Base-by-base conservation (phyloP, 1,140 invertebrate species). In the Andrena cerasifolii region DNA sequence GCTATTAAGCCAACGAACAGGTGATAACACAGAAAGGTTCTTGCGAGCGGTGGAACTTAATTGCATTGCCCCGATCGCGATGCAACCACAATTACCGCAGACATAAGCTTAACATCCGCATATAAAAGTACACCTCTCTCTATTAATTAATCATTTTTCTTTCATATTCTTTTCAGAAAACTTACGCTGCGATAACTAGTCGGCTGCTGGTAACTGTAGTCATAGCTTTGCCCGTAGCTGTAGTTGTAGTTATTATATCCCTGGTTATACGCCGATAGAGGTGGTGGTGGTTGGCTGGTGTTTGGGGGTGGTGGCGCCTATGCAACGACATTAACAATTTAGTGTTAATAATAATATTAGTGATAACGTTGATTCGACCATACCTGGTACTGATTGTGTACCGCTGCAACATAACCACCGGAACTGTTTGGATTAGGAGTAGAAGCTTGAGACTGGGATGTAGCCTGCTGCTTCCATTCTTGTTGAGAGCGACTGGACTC, bases 331-430 rank as follows among this genome's bases (percentile, higher is more conserved):
- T 24, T n/a, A 28, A 21, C 16, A 43, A 16, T 56, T 14, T 40
- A 28, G 5, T 4, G 16, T 24, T 4, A 2, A 53, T n/a, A 7
- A 5, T 40, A 31, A 21, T 16, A 31, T 40, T 24, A 14, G 5
- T 10, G 16, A 0, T 7, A 28, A 36, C n/a, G 1, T 4, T 56
- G 58, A n/a, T 2, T 56, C 12, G 26, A 62, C 51, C 49, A 56
- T 89, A 92, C 92, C 86, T 89, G 91, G 36, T 93, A 93, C 49
- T 91, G 91, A 87, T 89, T 91, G n/a, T 90, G 88, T 56, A 92
- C 90, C 7, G 86, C 79, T 58, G 89, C 77, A 47, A 87, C 86
- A 84, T 93, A 93, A 24, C 83, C 62, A 21, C 88, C 54, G 51
- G 88, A 49, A 79, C 70, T 78, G n/a, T 67, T 71, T 43, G 89